These are phyloP conservation scores for Drosophila melanosoma DNA, from an alignment of 2,888 invertebrate genomes.

Conservation along the genomic window DNA sequence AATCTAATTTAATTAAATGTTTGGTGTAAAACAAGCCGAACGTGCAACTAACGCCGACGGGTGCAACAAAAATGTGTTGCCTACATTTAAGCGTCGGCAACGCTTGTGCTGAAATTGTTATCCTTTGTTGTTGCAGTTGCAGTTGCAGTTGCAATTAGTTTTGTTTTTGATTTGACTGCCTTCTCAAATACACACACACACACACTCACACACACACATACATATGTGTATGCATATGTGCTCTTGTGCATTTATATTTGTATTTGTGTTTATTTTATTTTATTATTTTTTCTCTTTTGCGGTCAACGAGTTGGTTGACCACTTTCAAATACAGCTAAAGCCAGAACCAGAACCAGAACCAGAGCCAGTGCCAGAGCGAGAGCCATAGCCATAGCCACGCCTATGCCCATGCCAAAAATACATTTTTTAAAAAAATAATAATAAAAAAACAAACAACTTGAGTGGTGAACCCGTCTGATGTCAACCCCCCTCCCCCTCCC, in stretches of 20 bases:
- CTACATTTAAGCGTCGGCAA: conserved; percentile 72
- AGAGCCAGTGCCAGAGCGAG: conserved; percentile 44
- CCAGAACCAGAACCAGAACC: conserved; percentile 25
- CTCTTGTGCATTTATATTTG: conserved; percentile 48
- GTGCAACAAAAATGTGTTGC: conserved; percentile 60
- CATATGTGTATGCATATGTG: conserved; percentile 28
- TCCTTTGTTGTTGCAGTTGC: conserved; percentile 32
- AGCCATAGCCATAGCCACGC: conserved; percentile 10
- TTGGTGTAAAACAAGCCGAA: conserved; percentile 41
- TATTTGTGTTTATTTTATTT: conserved; percentile 66
- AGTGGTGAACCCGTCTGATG: conserved; percentile 26
- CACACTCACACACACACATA: conserved; percentile 23
- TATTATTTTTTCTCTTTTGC: conserved; percentile 77
- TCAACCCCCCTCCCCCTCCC: not conserved
- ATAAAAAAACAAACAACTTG: conserved; percentile 38
- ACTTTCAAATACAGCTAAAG: conserved; percentile 78
- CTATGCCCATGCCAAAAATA: conserved; percentile 12
- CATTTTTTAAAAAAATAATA: not conserved
- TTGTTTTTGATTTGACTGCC: conserved; percentile 77
- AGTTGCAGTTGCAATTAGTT: conserved; percentile 60
- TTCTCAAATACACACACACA: conserved; percentile 21
- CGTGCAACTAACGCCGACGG: conserved; percentile 37
- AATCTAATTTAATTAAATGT: conserved; percentile 73
- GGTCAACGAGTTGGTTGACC: conserved; percentile 84
- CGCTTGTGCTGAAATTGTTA: conserved; percentile 26